Percentiles rank a stretch among this genome's conserved stretches.
These are phyloP conservation scores for Proctacanthus coquilletti DNA, from an alignment of 1,140 invertebrate species.

Conservation along the genomic window DNA sequence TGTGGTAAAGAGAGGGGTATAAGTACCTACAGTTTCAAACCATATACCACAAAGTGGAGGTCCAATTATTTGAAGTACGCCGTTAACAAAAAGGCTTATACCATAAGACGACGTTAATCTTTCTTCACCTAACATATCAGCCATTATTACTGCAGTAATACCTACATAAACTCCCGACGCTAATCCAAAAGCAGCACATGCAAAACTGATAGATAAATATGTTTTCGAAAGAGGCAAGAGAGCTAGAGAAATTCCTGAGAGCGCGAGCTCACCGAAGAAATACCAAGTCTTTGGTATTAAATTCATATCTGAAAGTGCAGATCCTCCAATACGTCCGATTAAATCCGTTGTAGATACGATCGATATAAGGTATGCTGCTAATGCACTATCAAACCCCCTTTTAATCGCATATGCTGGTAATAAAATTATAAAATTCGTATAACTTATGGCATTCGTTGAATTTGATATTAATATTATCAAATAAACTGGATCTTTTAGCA, in stretches of 20 bases:
- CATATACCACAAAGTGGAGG: constrained; percentile 61
- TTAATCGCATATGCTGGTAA: constrained; percentile 55
- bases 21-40: constrained; percentile 44
- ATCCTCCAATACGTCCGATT: constrained; percentile 64
- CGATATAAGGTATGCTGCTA: constrained; percentile 53
- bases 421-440: constrained; percentile 71
- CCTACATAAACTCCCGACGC: constrained; percentile 75
- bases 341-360: constrained; percentile 64
- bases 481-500: constrained; percentile 63
- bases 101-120: constrained; percentile 70
- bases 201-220: constrained; percentile 42
- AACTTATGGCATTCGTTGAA: constrained; percentile 68
- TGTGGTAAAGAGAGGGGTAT: constrained; percentile 50
- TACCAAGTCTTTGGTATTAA: constrained; percentile 62
- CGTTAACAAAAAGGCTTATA: constrained; percentile 69
- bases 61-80: constrained; percentile 59
- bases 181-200: constrained; percentile 60
- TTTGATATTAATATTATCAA: constrained; percentile 68
- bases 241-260: constrained; percentile 57
- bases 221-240: constrained; percentile 45
- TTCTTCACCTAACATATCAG: constrained; percentile 67
- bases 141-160: constrained; percentile 70
- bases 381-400: constrained; percentile 49
- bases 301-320: constrained; percentile 57
- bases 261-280: constrained; percentile 56